Percentiles rank a stretch among this genome's conserved stretches.
These are phyloP conservation scores for Oligia fasciuncula DNA, from an alignment of 2,888 invertebrate species.

Conservation along the genomic window DNA sequence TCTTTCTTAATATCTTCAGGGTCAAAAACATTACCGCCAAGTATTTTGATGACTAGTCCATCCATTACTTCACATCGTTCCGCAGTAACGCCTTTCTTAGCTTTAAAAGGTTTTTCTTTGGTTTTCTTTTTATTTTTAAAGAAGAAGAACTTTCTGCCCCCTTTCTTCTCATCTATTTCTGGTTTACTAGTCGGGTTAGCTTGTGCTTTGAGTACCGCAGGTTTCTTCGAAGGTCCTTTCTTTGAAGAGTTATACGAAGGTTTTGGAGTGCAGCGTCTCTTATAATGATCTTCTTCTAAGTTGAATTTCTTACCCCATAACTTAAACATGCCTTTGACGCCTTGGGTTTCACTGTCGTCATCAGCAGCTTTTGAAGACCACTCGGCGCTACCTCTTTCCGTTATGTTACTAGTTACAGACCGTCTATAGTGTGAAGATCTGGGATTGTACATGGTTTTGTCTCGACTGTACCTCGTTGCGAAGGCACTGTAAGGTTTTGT, in stretches of 20 bases:
- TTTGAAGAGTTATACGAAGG: conserved; percentile 58
- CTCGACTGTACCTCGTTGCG: conserved; percentile 32
- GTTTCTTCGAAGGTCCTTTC: conserved; percentile 57
- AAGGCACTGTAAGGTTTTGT: conserved; percentile 73
- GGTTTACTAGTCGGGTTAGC: conserved; percentile 33
- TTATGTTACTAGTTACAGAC: conserved; percentile 54
- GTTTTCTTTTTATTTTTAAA: conserved; percentile 80
- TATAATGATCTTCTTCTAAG: conserved; percentile 74
- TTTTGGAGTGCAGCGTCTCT: conserved; percentile 60
- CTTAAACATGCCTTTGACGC: conserved; percentile 83
- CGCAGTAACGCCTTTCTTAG: conserved; percentile 78
- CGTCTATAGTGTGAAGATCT: conserved; percentile 55
- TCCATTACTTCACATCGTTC: conserved; percentile 82
- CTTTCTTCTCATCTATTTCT: conserved; percentile 74
- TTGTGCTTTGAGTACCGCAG: conserved; percentile 16
- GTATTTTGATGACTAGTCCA: conserved; percentile 77
- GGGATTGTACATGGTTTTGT: conserved; percentile 54
- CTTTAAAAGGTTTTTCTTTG: conserved; percentile 68
- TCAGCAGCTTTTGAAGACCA: conserved; percentile 64
- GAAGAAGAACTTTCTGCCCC: conserved; percentile 74
- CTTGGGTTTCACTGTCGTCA: conserved; percentile 73
- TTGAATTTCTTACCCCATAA: conserved; percentile 83
- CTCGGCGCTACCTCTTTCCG: conserved; percentile 60
- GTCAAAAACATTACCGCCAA: conserved; percentile 54
- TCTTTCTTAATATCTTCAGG: conserved; percentile 42